These are phyloP conservation scores for Trissolcus japonicus DNA, from an alignment of 2,888 invertebrate genomes.

Conservation along the genomic window DNA sequence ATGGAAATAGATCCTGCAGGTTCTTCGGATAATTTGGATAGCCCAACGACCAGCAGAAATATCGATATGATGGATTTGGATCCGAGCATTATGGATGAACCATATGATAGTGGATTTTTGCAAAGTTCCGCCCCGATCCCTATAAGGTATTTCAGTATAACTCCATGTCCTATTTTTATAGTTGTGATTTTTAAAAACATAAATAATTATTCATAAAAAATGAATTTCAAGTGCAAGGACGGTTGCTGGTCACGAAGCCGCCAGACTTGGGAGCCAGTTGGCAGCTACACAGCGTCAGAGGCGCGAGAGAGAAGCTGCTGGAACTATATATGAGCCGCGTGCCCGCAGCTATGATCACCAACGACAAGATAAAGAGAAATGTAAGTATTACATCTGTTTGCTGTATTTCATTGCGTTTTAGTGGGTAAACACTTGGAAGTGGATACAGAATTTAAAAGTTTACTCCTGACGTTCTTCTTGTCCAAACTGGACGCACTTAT, in stretches of 20 bases:
- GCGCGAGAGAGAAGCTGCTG: conserved; percentile 68
- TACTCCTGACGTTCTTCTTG: conserved; percentile 23
- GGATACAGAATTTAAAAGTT: conserved; percentile 39
- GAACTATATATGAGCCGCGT: conserved; percentile 78
- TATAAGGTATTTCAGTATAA: conserved; percentile 64
- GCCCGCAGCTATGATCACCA: conserved; percentile 84
- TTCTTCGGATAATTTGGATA: conserved; percentile 66
- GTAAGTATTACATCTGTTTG: conserved; percentile 68
- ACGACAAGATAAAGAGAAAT: conserved; percentile 77
- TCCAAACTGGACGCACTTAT: conserved; percentile 29
- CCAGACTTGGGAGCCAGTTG: conserved; percentile 81
- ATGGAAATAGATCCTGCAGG: conserved; percentile 68
- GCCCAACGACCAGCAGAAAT: conserved; percentile 72
- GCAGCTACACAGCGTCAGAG: conserved; percentile 75
- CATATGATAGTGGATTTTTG: conserved; percentile 73
- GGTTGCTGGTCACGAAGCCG: conserved; percentile 88
- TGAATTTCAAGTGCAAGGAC: conserved; percentile 77
- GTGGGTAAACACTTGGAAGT: conserved; percentile 52
- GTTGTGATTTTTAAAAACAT: not conserved
- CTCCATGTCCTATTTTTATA: no score
- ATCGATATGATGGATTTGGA: conserved; percentile 75
- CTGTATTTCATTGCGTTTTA: conserved; percentile 37
- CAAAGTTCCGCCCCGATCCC: conserved; percentile 74
- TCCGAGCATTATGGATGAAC: conserved; percentile 74
- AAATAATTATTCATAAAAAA: not conserved